Evolutionary conservation across 2,888 invertebrate genomes (phyloP).

Genomic region (Molanna angustata): DNA sequence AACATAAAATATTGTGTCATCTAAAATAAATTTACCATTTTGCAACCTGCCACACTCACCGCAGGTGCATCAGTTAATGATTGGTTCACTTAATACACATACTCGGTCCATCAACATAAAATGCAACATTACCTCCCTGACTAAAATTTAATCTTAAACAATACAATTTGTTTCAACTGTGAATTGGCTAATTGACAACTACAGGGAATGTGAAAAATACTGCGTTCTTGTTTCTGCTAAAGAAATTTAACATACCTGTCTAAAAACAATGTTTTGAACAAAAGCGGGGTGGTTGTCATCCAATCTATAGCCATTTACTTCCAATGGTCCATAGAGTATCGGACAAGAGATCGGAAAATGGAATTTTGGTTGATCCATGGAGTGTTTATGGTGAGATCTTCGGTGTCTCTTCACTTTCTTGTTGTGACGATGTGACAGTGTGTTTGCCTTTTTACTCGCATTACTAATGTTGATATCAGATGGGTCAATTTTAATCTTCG

Average conservation of each 20-base stretch:
- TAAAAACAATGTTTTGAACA: constrained; percentile 88
- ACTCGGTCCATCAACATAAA: too few species aligned
- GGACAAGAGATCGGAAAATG: constrained; percentile 88
- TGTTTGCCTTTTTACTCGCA: constrained; percentile 25
- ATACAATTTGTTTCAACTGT: too few species aligned
- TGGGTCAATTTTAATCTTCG: too few species aligned
- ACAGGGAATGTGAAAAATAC: too few species aligned
- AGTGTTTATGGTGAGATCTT: constrained; percentile 44
- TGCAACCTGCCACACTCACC: too few species aligned
- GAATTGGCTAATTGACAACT: too few species aligned
- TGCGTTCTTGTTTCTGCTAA: background rate
- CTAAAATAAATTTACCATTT: too few species aligned
- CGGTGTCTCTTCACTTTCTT: constrained; percentile 48
- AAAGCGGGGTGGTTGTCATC: constrained; percentile 56
- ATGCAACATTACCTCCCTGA: too few species aligned
- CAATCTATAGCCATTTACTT: constrained; percentile 52
- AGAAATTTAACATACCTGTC: constrained; percentile 61
- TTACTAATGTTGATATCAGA: background rate
- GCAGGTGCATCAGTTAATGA: too few species aligned
- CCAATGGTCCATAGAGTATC: constrained; percentile 79
- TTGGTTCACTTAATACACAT: too few species aligned
- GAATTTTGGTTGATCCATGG: constrained; percentile 42
- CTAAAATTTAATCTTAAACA: too few species aligned
- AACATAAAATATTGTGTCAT: too few species aligned
- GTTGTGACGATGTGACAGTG: constrained; percentile 36